phyloP scores from a whole-genome alignment of 2,797 vertebrate genomes.

The Protonibea diacanthus region DNA sequence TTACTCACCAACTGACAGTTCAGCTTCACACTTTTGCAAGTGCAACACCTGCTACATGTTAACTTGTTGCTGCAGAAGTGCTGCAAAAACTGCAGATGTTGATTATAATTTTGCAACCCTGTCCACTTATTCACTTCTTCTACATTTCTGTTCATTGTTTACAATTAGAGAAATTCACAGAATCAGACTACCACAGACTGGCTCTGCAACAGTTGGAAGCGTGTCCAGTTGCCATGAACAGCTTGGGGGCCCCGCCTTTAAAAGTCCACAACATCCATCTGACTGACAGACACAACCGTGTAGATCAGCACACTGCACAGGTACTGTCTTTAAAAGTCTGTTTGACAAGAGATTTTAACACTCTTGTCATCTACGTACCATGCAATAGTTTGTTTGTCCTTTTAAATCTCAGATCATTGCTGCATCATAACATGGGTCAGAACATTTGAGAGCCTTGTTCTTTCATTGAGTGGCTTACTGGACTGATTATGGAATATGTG shows the following conservation, averaged over 20 bases:
- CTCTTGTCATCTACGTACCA: too few relatives aligned
- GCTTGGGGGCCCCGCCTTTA: conserved; percentile 87
- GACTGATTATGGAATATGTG: too few relatives aligned
- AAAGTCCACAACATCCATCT: conserved; percentile 88
- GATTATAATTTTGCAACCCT: neutral
- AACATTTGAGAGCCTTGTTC: too few relatives aligned
- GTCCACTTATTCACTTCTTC: too few relatives aligned
- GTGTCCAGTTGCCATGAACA: conserved; percentile 83
- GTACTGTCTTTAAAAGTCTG: conserved; percentile 60
- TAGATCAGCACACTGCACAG: conserved; percentile 83
- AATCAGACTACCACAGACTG: conserved; percentile 85
- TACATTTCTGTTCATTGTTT: neutral
- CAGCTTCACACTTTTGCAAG: too few relatives aligned
- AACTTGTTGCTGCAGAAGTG: too few relatives aligned
- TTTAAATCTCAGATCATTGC: neutral
- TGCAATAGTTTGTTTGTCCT: neutral
- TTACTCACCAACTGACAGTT: too few relatives aligned
- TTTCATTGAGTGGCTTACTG: too few relatives aligned
- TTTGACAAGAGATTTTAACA: neutral
- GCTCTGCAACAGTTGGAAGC: conserved; percentile 85
- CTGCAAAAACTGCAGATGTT: too few relatives aligned
- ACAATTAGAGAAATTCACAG: conserved; percentile 82
- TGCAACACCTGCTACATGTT: too few relatives aligned
- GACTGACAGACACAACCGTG: conserved; percentile 81
- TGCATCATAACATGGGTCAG: too few relatives aligned